Base-by-base conservation (phyloP, 2,888 invertebrate genomes). In the Hololepta plana region DNA sequence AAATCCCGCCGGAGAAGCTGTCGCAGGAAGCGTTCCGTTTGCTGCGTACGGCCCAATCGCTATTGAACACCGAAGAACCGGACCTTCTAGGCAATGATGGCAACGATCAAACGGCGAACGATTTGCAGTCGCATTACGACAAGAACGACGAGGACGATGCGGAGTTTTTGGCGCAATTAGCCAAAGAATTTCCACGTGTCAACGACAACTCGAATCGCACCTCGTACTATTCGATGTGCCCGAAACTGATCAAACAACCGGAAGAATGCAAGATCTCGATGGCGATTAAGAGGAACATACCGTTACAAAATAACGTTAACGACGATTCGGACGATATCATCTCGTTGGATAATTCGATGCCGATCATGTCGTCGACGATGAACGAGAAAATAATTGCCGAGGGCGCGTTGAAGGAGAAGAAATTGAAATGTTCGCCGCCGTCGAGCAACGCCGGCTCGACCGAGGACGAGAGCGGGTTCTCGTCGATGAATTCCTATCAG, bases 381-480 rank as follows among this genome's bases (percentile, higher is more conserved):
- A 32, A 35, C 7, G 33, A 33, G 14, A 23, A 26, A 12, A 27
- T 23, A 28, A 29, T 27, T 3, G 23, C 26, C n/a, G 26, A 28
- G 11, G 29, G 29, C 23, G 6, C 6, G 6, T 9, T 9, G 8
- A 28, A 32, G 20, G 31, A 31, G 9, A 40, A 45, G 26, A 42
- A 42, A 30, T 38, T 42, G 5, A 35, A 30, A 12, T n/a, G 20
- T 17, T 39, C 41, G 4, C 40, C 43, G 3, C 40, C 43, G 9
- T 33, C 39, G 25, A 29, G 47, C 38, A 52, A 49, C 32, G 42
- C 52, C 8, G 50, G 51, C 35, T 53, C 55, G 1, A 57, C 58
- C 6, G 82, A 82, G 47, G 80, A 81, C 41, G 82, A 82, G 51
- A 82, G 81, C 45, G 82, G 82, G 14, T 82, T 82, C 52, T 80